These are phyloP conservation scores for Dryobota labecula DNA, from an alignment of 2,888 invertebrate species.

Conservation along the genomic window DNA sequence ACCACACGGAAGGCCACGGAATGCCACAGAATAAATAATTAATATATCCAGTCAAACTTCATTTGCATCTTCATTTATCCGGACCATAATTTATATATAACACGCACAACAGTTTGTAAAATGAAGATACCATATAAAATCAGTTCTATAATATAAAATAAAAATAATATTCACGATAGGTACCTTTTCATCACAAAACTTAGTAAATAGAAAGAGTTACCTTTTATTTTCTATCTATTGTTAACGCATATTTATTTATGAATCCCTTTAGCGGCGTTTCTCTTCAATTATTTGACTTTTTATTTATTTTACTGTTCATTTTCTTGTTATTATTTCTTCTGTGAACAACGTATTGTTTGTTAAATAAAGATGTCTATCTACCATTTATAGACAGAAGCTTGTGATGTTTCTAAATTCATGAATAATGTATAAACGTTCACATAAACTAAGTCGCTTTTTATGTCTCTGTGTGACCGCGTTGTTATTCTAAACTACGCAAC, in stretches of 20 bases:
- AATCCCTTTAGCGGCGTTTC: conserved; percentile 21
- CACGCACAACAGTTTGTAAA: too few relatives aligned
- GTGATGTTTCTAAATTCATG: background rate
- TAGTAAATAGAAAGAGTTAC: background rate
- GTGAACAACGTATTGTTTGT: conserved; percentile 11
- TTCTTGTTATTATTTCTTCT: conserved; percentile 11
- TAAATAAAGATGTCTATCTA: background rate
- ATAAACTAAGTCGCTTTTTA: too few relatives aligned
- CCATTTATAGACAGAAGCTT: background rate
- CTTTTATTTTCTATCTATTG: background rate
- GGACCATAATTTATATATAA: too few relatives aligned
- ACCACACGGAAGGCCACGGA: too few relatives aligned
- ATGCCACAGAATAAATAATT: too few relatives aligned
- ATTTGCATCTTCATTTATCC: too few relatives aligned
- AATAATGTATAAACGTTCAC: conserved; percentile 13
- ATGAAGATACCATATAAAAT: too few relatives aligned
- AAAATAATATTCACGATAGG: background rate
- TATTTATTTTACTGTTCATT: conserved; percentile 15
- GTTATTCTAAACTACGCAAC: too few relatives aligned
- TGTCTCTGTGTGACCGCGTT: too few relatives aligned
- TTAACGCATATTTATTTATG: conserved; percentile 33
- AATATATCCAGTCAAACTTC: too few relatives aligned
- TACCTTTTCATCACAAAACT: background rate
- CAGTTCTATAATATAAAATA: background rate
- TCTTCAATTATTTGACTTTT: conserved; percentile 15